Percentiles rank a stretch among this genome's conserved stretches.
Evolutionary conservation across 2,888 invertebrate species (phyloP).

Genomic region (Ceramica pisi): DNA sequence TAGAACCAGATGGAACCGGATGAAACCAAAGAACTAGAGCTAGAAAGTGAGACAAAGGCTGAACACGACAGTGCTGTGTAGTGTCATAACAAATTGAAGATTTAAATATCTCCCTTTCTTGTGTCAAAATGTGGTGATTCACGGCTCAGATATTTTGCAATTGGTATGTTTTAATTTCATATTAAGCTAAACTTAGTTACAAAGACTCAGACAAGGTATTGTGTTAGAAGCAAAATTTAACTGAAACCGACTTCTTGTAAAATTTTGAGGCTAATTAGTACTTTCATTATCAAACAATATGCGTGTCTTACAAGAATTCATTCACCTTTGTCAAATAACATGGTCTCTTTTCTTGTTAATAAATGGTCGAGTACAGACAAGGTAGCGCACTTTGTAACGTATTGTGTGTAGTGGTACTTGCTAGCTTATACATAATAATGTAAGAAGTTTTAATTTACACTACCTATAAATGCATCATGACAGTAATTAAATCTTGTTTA

Average conservation of each 20-base stretch:
- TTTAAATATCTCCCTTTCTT: background rate
- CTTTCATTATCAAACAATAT: background rate
- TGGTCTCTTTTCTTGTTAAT: background rate
- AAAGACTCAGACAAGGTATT: background rate
- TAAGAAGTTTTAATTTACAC: too few species aligned
- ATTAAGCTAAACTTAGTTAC: background rate
- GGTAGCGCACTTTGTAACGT: too few species aligned
- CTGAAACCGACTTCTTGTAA: background rate
- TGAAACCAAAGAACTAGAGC: too few species aligned
- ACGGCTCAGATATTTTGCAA: background rate
- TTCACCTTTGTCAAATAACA: background rate
- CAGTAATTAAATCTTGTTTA: too few species aligned
- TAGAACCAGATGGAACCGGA: background rate
- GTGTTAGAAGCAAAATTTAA: constrained; percentile 6
- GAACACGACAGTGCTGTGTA: constrained; percentile 1
- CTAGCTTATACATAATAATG: too few species aligned
- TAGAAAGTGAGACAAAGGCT: background rate
- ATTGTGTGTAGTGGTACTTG: too few species aligned
- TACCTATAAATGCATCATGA: too few species aligned
- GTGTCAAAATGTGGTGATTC: background rate
- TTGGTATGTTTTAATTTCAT: background rate
- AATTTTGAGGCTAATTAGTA: background rate
- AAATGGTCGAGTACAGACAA: too few species aligned
- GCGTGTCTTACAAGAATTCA: background rate
- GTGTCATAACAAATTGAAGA: background rate